Percentiles rank a stretch among this genome's conserved stretches.
These are phyloP conservation scores for Brachycybe producta DNA, from an alignment of 2,888 invertebrate species.

Conservation along the genomic window DNA sequence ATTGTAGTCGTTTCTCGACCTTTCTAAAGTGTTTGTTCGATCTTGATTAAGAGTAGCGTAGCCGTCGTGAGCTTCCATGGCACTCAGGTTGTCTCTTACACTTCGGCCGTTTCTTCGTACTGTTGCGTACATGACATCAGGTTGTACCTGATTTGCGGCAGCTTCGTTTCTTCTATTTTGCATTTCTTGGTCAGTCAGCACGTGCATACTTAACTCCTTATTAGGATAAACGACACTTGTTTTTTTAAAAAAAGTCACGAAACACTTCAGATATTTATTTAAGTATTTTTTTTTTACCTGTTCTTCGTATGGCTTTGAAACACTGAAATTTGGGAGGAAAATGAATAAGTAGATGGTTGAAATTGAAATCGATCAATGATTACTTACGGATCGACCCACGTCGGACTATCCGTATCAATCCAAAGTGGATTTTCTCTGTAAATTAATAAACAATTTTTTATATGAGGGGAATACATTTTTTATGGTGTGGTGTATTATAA, in stretches of 20 bases:
- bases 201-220: conserved; percentile 41
- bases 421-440: conserved; percentile 85
- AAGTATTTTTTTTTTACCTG: not conserved
- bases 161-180: conserved; percentile 1
- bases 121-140: conserved; percentile 11
- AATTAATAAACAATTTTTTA: conserved; percentile 41
- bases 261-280: no score
- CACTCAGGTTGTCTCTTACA: conserved; percentile 3
- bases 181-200: not conserved
- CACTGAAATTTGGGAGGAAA: no score
- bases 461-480: not conserved
- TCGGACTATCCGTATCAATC: conserved; percentile 56
- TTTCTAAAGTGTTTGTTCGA: no score
- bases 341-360: not conserved
- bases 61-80: conserved; percentile 7
- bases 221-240: conserved; percentile 80
- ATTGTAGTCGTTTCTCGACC: not conserved
- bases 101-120: conserved; percentile 6
- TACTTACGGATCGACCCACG: conserved; percentile 8
- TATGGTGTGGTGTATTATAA: not conserved
- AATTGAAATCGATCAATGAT: not conserved
- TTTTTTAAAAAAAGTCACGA: no score
- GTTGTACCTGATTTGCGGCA: no score
- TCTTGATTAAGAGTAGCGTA: conserved; percentile 5
- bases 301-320: conserved; percentile 5